Evolutionary conservation across 2,888 invertebrate genomes (phyloP).

Genomic region (Pteria penguin): DNA sequence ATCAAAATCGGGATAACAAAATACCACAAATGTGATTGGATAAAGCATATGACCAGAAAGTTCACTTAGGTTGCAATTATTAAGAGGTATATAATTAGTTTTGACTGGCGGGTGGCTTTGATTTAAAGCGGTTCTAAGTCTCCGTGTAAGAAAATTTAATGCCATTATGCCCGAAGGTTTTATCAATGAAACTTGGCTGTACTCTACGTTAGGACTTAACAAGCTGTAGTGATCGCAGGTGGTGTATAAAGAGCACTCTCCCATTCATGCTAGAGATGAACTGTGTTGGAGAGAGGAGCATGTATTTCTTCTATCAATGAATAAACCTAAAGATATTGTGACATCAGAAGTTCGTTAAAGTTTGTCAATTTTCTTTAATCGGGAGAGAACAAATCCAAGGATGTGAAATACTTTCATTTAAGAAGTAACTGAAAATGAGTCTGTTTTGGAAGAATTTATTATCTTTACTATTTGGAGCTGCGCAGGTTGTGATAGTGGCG

Average conservation of each 20-base stretch:
- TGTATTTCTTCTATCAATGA: too few species aligned
- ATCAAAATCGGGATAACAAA: not conserved
- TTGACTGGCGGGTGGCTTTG: slow-evolving; percentile 1
- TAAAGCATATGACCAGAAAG: not conserved
- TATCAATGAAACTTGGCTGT: not conserved
- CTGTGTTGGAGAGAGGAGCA: too few species aligned
- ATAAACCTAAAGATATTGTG: too few species aligned
- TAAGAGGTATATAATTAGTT: slow-evolving; percentile 1
- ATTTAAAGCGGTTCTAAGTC: not conserved
- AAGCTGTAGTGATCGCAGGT: not conserved
- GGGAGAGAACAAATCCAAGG: not conserved
- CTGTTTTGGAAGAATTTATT: not conserved
- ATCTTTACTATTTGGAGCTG: slow-evolving; percentile 32
- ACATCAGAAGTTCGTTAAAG: too few species aligned
- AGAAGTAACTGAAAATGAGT: not conserved
- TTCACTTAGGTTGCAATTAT: slow-evolving; percentile 9
- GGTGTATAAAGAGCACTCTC: not conserved
- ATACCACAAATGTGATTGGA: not conserved
- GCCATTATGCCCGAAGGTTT: slow-evolving; percentile 1
- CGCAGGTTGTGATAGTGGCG: slow-evolving; percentile 23
- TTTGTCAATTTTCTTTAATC: not conserved
- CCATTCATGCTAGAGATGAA: not conserved
- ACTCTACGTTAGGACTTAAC: not conserved
- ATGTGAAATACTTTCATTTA: not conserved
- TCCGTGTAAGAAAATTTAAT: not conserved